A percentile compares a stretch with the other conserved stretches of the same genome.
Evolutionary conservation across 2,113 vertebrate genomes (phyloP).

Genomic region (Cairina moschata): DNA sequence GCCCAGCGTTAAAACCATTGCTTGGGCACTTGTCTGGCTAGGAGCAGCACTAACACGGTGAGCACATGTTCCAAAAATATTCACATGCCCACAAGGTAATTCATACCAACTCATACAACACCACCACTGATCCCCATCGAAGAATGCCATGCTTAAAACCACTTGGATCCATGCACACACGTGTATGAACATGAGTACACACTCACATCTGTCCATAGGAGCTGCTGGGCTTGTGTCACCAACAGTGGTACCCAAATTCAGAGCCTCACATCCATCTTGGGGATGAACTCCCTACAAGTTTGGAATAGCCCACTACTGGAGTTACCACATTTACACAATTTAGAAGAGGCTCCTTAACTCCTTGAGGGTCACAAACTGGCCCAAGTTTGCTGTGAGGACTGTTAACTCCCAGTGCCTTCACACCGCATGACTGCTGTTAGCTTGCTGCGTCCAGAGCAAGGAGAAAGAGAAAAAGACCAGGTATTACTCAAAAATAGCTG

Average conservation of each 20-base stretch:
- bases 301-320: not conserved
- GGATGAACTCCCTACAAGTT: not conserved
- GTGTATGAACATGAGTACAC: not conserved
- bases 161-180: not conserved
- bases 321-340: not conserved
- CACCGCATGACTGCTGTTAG: not conserved
- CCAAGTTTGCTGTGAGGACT: not conserved
- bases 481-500: not conserved
- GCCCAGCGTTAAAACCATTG: not conserved
- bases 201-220: not conserved
- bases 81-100: not conserved
- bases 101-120: not conserved
- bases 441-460: not conserved
- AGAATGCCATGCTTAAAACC: not conserved
- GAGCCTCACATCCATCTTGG: not conserved
- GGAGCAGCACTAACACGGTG: not conserved
- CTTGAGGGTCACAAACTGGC: not conserved
- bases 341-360: not conserved
- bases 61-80: accelerated
- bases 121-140: not conserved
- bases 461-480: not conserved
- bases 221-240: not conserved
- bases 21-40: not conserved
- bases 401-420: not conserved
- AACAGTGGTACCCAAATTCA: not conserved